Evolutionary conservation across 35 echinoderm and acorn worm genomes (phyloP).

Genomic region (Amphiura filiformis): DNA sequence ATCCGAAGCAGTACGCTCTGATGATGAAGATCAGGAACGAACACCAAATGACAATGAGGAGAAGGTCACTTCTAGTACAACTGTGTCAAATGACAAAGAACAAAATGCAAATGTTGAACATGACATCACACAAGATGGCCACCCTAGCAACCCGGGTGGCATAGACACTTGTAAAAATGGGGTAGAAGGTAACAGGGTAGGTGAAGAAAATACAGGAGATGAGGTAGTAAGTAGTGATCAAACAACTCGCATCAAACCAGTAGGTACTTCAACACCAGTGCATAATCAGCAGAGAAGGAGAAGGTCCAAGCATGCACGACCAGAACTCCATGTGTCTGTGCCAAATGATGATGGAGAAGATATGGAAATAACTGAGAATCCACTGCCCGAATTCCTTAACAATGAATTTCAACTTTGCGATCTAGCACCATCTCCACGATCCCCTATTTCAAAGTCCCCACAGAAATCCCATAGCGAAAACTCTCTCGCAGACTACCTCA

Average conservation of each 20-base stretch:
- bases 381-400: constrained; percentile 40
- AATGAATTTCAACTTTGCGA: constrained; percentile 14
- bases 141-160: background rate
- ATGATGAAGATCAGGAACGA: background rate
- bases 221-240: background rate
- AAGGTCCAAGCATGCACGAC: constrained; percentile 13
- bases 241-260: background rate
- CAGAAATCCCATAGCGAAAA: constrained; percentile 96
- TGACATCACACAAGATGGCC: background rate
- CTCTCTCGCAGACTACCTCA: constrained; percentile 64
- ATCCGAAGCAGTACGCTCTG: background rate
- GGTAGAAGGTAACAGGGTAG: background rate
- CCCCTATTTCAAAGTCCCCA: constrained; percentile 25
- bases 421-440: background rate
- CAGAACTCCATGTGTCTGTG: constrained; percentile 27
- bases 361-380: constrained; percentile 46
- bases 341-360: constrained; percentile 26
- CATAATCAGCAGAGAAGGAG: background rate
- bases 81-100: background rate
- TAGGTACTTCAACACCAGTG: background rate
- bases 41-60: background rate
- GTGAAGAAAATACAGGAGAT: background rate
- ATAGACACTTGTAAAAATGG: no score
- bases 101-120: background rate
- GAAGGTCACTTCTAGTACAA: background rate